phyloP scores from a whole-genome alignment of 2,888 invertebrate genomes.

The Acleris sparsana region DNA sequence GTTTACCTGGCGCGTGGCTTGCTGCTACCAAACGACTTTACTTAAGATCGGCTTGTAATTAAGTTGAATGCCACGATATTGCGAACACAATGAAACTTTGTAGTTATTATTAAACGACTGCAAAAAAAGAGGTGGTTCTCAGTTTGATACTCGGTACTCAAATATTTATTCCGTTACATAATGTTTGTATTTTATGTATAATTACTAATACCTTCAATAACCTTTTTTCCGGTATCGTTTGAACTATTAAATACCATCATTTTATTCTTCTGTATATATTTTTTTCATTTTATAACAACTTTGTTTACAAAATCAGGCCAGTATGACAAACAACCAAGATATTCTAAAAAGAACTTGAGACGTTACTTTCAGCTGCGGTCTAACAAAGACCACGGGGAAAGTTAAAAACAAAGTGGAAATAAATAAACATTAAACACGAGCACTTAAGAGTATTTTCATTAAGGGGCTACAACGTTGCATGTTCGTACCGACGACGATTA shows the following conservation, averaged over 20 bases:
- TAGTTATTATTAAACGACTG: too few species aligned
- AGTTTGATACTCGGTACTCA: too few species aligned
- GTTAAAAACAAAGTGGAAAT: slow-evolving; percentile 71
- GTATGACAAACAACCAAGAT: slow-evolving; percentile 1
- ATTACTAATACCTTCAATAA: too few species aligned
- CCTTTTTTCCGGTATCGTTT: too few species aligned
- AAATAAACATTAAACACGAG: slow-evolving; percentile 76
- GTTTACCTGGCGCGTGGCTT: slow-evolving; percentile 44
- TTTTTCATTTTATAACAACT: not conserved
- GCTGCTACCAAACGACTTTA: not conserved
- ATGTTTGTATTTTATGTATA: too few species aligned
- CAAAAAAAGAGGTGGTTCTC: too few species aligned
- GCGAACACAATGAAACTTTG: too few species aligned
- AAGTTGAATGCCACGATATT: too few species aligned
- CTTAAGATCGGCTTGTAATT: not conserved
- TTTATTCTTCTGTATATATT: not conserved
- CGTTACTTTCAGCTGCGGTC: slow-evolving; percentile 25
- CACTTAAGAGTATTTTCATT: slow-evolving; percentile 79
- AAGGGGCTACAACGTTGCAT: slow-evolving; percentile 75
- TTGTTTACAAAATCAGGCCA: not conserved
- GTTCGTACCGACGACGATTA: slow-evolving; percentile 71
- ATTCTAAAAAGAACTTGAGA: slow-evolving; percentile 20
- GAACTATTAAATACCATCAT: not conserved
- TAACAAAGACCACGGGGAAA: slow-evolving; percentile 23
- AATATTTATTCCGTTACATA: too few species aligned